Percentiles rank a stretch among this genome's conserved stretches.
Conservation (phyloP, 2,888 invertebrate genomes). For the Urechis unicinctus region DNA sequence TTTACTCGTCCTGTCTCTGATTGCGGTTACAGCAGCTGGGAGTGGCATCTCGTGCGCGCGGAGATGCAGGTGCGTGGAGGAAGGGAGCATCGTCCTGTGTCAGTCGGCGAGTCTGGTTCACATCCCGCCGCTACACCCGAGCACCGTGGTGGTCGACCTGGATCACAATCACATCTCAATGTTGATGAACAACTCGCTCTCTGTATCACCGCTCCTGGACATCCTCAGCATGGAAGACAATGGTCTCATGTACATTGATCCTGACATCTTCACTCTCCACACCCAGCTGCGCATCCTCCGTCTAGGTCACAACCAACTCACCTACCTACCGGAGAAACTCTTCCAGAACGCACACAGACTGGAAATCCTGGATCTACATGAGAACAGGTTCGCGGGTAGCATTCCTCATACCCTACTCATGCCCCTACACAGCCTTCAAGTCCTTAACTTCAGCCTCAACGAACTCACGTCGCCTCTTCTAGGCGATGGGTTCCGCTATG, state of each 20-base stretch:
- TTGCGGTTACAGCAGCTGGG: too few species aligned
- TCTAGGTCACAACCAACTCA: constrained; percentile 22
- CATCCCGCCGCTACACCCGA: constrained; percentile 8
- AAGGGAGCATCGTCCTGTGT: constrained; percentile 6
- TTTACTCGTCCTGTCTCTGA: too few species aligned
- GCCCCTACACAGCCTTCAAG: constrained; percentile 19
- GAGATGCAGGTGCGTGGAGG: constrained; percentile 7
- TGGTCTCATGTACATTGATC: constrained; percentile 11
- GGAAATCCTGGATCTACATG: constrained; percentile 26
- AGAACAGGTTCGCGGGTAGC: constrained; percentile 19
- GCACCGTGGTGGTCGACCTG: constrained; percentile 13
- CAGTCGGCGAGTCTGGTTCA: constrained; percentile 3
- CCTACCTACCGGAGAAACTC: constrained; percentile 20
- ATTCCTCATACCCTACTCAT: constrained; percentile 23
- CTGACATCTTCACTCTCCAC: constrained; percentile 13
- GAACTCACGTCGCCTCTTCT: constrained; percentile 20
- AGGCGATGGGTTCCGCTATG: constrained; percentile 25
- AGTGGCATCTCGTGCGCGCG: too few species aligned
- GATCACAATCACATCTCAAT: constrained; percentile 15
- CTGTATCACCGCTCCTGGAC: constrained; percentile 1
- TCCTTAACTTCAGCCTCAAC: constrained; percentile 28
- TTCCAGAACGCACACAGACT: constrained; percentile 22
- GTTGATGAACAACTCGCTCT: constrained; percentile 13
- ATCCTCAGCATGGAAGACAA: constrained; percentile 16
- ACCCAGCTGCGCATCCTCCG: constrained; percentile 7